Evolutionary conservation across 2,113 vertebrate genomes (phyloP).

Genomic region (Phyllopteryx taeniolatus): DNA sequence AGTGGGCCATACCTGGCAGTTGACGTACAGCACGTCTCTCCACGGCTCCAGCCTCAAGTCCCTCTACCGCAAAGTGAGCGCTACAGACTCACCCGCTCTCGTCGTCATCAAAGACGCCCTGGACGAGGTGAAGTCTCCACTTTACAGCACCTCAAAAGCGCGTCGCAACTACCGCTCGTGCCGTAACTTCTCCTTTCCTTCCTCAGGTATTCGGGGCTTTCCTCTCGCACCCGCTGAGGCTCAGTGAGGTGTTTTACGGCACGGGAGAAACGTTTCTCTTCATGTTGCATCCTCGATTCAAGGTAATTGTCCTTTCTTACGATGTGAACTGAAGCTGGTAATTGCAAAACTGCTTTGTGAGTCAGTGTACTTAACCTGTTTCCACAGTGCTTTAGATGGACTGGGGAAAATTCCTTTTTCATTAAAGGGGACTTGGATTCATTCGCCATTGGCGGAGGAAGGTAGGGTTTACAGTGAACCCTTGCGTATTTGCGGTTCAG

Average conservation of each 20-base stretch:
- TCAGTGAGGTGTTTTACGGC: conserved; percentile 74
- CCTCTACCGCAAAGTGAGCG: conserved; percentile 73
- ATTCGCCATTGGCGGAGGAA: conserved; percentile 78
- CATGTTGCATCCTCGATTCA: conserved; percentile 75
- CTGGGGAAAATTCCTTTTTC: conserved; percentile 80
- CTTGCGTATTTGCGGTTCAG: neutral
- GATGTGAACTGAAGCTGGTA: neutral
- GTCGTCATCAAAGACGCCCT: conserved; percentile 74
- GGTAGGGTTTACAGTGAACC: conserved; percentile 54
- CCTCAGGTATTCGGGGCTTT: conserved; percentile 75
- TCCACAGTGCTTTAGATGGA: conserved; percentile 77
- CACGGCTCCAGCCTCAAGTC: conserved; percentile 77
- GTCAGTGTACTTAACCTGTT: neutral
- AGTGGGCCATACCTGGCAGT: conserved; percentile 67
- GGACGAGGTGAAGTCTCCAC: conserved; percentile 61
- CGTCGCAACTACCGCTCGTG: neutral
- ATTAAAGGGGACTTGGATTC: conserved; percentile 80
- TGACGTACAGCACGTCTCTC: conserved; percentile 70
- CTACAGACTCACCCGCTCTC: conserved; percentile 69
- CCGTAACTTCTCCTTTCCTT: neutral
- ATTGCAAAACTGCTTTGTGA: neutral
- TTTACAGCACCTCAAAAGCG: neutral
- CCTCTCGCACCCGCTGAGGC: conserved; percentile 73
- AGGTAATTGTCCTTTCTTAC: conserved; percentile 52
- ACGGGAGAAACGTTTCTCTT: conserved; percentile 80